These are phyloP conservation scores for Sphaeridia pumilis DNA, from an alignment of 2,888 invertebrate genomes.

Conservation along the genomic window DNA sequence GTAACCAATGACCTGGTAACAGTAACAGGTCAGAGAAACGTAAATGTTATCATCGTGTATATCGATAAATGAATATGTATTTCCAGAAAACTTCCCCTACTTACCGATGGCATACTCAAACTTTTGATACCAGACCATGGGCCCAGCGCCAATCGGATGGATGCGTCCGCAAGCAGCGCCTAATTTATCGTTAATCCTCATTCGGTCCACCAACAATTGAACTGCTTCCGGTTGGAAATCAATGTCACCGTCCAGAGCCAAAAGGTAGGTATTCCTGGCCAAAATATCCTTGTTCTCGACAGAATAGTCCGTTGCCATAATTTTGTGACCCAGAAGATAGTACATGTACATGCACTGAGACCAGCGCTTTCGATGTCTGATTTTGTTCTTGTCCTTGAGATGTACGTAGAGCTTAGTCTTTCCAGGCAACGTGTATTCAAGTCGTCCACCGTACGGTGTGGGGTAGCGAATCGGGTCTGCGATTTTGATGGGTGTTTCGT, in stretches of 20 bases:
- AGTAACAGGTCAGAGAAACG: neutral
- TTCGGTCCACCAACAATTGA: constrained; percentile 64
- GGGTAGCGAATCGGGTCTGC: constrained; percentile 61
- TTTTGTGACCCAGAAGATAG: constrained; percentile 66
- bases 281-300: constrained; percentile 51
- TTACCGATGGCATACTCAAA: constrained; percentile 47
- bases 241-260: constrained; percentile 79
- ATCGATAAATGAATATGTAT: neutral
- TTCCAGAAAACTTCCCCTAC: neutral
- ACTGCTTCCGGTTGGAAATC: constrained; percentile 74
- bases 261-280: constrained; percentile 68
- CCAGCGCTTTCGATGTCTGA: constrained; percentile 83
- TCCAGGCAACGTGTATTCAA: constrained; percentile 74
- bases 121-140: constrained; percentile 49
- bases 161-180: constrained; percentile 84
- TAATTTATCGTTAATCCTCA: constrained; percentile 64
- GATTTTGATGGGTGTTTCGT: constrained; percentile 49
- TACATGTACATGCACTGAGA: constrained; percentile 60
- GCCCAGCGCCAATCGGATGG: constrained; percentile 58
- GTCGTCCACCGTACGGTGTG: constrained; percentile 74
- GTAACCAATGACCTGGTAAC: constrained; percentile 44
- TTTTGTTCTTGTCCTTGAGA: constrained; percentile 76
- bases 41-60: neutral
- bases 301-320: constrained; percentile 40
- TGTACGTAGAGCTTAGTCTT: constrained; percentile 73